Base-by-base conservation (phyloP, 2,113 vertebrate species). In the Rhombomys opimus region DNA sequence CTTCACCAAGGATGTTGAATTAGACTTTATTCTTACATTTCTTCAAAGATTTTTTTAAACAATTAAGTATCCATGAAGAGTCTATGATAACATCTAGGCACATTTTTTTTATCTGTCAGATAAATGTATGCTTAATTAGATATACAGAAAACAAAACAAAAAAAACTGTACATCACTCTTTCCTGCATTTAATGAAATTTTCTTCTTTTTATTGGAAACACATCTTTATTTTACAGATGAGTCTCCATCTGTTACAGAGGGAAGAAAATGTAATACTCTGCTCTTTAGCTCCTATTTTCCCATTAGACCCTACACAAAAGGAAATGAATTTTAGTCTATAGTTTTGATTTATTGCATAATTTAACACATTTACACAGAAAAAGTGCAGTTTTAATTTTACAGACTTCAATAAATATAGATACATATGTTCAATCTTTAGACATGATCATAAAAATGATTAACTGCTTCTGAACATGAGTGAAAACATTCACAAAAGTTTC, bases 381-480 rank as follows among this genome's bases (percentile, higher is more conserved):
- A 98, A 98, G 93, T 95, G 72, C 50, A 91, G 94, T 94, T 97
- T 97, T 97, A 97, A 98, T 98, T 98, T 98, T 97, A 75, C n/a
- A 65, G 10, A 94, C 96, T 97, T 97, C 97, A 96, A 63, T 98
- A 98, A 94, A 86, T 93, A 78, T 14, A 76, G 77, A 90, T 95
- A 95, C 65, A 54, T 97, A 90, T 92, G 77, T 96, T 98, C 90
- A 98, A 84, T 91, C 91, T 96, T 95, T 93, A 97, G 54, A 65
- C 96, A 35, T 38, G 96, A 68, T 63, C 94, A 17, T 96, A 87
- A 96, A 97, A 97, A 82, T 94, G 61, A 95, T 91, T 91, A 94
- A 75, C 76, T 2, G 65, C 32, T 96, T 97, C 50, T 95, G n/a
- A 88, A 87, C 94, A 91, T 41, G 97, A 63, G 2, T 35, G 25